Evolutionary conservation across 2,888 invertebrate genomes (phyloP), one percentile per base, ranked within the genome.

Genomic region (Zygaena filipendulae): DNA sequence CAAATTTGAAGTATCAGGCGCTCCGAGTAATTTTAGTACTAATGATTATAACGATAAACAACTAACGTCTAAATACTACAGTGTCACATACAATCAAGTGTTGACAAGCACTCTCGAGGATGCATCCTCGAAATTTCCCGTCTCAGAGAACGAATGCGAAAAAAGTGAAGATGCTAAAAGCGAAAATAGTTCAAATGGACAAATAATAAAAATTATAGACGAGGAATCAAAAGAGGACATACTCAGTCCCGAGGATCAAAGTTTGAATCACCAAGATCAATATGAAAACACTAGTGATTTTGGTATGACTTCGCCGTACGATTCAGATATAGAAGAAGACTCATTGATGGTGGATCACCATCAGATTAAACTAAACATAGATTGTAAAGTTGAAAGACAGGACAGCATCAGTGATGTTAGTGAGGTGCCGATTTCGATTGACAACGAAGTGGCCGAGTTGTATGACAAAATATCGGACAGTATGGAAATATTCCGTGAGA

Each of bases 321-420:
- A 45, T 33, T 52, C 60, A 2, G 67, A 72, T 32, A 47, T 72
- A 2, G 75, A 74, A 29, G 64, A 62, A 35, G 75, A 75, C 38
- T 77, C 75, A 1, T 48, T 75, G n/a, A 56, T 57, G 40, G 59
- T 56, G 40, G 38, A 39, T 13, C 33, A 20, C 20, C 36, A 42
- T 18, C 30, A 33, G 28, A 35, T 18, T 23, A 25, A 25, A 22
- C 13, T n/a, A 24, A 39, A 39, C 11, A 38, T 28, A 23, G 43
- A 47, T 13, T 26, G 3, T 3, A 40, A 37, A 20, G 28, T 6
- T 5, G 29, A 25, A 3, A 38, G 41, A 14, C 33, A 9, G 18
- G 47, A 47, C 6, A 36, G 36, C 20, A 25, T 27, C n/a, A 61
- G 57, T 29, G 59, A 59, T n/a, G 40, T 36, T 0, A 59, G 53